Conservation (phyloP, 92 coral and sea anemone genomes). For the Parazoanthus swiftii region DNA sequence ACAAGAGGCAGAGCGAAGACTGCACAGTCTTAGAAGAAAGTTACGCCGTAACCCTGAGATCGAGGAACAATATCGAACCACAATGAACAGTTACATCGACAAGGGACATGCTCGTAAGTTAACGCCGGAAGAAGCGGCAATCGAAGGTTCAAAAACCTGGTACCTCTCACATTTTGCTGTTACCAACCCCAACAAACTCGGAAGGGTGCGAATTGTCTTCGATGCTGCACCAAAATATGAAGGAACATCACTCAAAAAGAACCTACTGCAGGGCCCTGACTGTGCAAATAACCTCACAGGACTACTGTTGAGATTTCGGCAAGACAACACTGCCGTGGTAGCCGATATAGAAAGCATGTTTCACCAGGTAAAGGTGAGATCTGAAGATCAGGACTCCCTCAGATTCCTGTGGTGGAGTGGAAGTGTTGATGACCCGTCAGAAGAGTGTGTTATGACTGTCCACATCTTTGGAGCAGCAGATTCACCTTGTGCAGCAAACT, state of each 20-base stretch:
- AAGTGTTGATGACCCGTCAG: constrained; percentile 36
- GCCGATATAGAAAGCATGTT: too few relatives aligned
- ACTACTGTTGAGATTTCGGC: neutral
- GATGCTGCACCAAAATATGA: constrained; percentile 55
- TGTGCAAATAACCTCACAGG: constrained; percentile 53
- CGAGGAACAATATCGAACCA: constrained; percentile 24
- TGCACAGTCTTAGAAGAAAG: constrained; percentile 27
- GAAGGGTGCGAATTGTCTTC: constrained; percentile 61
- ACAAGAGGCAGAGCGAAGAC: constrained; percentile 41
- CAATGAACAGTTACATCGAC: constrained; percentile 43
- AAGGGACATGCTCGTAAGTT: constrained; percentile 50
- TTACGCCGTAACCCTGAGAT: constrained; percentile 22
- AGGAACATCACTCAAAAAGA: neutral
- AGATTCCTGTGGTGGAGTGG: constrained; percentile 2
- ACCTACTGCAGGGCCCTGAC: constrained; percentile 69
- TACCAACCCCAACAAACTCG: constrained; percentile 55
- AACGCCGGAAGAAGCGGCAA: constrained; percentile 29
- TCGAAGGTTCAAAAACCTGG: constrained; percentile 36
- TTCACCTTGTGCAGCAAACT: constrained; percentile 60
- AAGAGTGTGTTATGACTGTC: constrained; percentile 46
- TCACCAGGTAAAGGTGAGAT: too few relatives aligned
- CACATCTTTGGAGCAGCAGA: constrained; percentile 63
- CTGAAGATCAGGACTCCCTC: too few relatives aligned
- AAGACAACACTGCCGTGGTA: constrained; percentile 5
- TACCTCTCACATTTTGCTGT: constrained; percentile 57